Evolutionary conservation across 2,797 vertebrate genomes (phyloP).

Genomic region (Cichlasoma orientale): DNA sequence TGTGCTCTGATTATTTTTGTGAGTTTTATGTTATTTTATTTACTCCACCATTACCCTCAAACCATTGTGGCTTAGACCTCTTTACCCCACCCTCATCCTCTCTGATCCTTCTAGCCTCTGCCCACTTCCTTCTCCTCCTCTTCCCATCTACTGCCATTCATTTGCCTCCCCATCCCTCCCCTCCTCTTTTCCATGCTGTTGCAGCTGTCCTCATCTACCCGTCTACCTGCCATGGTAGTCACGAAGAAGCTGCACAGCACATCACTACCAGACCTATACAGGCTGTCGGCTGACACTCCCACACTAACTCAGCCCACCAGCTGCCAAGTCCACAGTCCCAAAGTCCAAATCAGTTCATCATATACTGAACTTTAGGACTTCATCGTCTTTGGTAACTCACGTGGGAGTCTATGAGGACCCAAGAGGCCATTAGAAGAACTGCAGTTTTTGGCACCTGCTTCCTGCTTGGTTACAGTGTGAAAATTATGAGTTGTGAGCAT

Average conservation of each 20-base stretch:
- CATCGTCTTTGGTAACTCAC: not conserved
- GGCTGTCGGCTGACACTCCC: not conserved
- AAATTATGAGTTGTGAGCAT: fast-evolving
- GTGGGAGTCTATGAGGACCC: not conserved
- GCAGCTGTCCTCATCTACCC: not conserved
- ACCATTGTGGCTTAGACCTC: not conserved
- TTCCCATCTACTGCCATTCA: not conserved
- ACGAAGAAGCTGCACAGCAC: not conserved
- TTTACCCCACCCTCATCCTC: not conserved
- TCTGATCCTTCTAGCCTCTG: not conserved
- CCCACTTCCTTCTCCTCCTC: not conserved
- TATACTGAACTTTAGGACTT: not conserved
- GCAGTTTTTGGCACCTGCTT: not conserved
- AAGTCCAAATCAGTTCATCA: not conserved
- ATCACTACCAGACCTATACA: not conserved
- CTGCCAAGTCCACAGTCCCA: not conserved
- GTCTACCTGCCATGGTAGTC: not conserved
- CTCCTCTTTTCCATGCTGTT: not conserved
- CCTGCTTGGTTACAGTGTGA: not conserved
- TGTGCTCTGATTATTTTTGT: not conserved
- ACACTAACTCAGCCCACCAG: not conserved
- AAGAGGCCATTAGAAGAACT: not conserved
- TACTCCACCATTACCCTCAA: not conserved
- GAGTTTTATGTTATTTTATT: not conserved
- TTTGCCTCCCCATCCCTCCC: not conserved